Evolutionary conservation across 2,888 invertebrate genomes (phyloP), one percentile per base, ranked within the genome.

Genomic region (Lamproptera curius): DNA sequence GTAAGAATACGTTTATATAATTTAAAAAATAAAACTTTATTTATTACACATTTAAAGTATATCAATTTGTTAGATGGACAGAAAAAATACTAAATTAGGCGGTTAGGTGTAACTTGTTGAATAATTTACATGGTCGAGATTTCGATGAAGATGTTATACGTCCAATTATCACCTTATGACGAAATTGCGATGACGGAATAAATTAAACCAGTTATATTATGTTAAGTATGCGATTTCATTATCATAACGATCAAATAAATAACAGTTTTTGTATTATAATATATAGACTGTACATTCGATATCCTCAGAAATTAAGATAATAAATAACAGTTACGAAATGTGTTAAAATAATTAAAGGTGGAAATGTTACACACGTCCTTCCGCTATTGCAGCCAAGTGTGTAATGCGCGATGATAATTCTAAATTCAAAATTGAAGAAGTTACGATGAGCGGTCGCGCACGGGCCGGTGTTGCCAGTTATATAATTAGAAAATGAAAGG

Each of bases 401-500:
- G 70, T 76, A 75, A 75, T 74, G 75, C 58, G 63, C 67, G 59
- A 63, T 72, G 65, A 71, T 69, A 70, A 73, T 79, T 76, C 78
- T 72, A 78, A 79, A 76, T 76, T 75, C 73, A 74, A 77, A 80
- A 76, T 72, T 77, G 73, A 67, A 79, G 77, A 74, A 78, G 76
- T 77, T 74, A 72, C 59, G 60, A 58, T 40, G 43, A 52, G 52
- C 70, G 69, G 80, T 82, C 79, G 81, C 78, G 84, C 84, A 84
- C 84, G 84, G 81, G 84, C 76, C 80, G 68, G 79, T 73, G 77
- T 80, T 81, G 79, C 82, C 77, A 74, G 81, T 81, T 80, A 73
- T 83, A 84, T 84, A 85, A 84, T 85, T 84, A 84, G 84, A 85
- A 84, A 84, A 85, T 84, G 83, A 83, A 78, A 83, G 84, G 84